phyloP scores from a whole-genome alignment of 2,113 vertebrate species.

The Ranitomeya variabilis region DNA sequence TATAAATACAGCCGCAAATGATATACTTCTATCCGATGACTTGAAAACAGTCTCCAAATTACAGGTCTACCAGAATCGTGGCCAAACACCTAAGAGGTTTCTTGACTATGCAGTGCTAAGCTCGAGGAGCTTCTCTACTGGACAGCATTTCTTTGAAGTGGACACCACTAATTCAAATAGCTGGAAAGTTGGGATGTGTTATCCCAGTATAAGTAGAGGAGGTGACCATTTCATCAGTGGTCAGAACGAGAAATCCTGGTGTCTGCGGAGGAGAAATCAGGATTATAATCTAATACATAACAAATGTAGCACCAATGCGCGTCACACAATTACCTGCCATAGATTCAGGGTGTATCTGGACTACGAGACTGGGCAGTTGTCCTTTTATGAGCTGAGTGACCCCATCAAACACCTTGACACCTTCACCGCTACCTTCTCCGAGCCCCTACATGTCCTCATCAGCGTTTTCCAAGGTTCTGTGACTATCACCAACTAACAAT shows the following conservation, averaged over 20 bases:
- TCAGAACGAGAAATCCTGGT: not conserved
- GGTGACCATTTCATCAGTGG: not conserved
- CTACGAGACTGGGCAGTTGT: not conserved
- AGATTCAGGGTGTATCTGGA: conserved; percentile 12
- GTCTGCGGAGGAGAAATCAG: not conserved
- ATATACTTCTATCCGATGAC: not conserved
- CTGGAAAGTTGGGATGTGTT: not conserved
- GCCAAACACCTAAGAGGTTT: not conserved
- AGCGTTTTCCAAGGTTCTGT: not conserved
- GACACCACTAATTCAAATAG: not conserved
- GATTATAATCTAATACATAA: not conserved
- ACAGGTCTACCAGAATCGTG: no score
- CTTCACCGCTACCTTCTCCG: not conserved
- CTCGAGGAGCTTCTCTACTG: not conserved
- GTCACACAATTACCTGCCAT: not conserved
- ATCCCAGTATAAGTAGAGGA: not conserved
- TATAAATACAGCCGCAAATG: no score
- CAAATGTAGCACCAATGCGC: no score
- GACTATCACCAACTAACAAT: not conserved
- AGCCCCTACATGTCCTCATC: not conserved
- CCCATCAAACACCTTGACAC: conserved; percentile 5
- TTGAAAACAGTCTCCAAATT: not conserved
- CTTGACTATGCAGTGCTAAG: not conserved
- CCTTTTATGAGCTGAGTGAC: conserved; percentile 25
- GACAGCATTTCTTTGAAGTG: conserved; percentile 2